These are phyloP conservation scores for Chroicocephalus ridibundus DNA, from an alignment of 2,113 vertebrate species.

Conservation along the genomic window DNA sequence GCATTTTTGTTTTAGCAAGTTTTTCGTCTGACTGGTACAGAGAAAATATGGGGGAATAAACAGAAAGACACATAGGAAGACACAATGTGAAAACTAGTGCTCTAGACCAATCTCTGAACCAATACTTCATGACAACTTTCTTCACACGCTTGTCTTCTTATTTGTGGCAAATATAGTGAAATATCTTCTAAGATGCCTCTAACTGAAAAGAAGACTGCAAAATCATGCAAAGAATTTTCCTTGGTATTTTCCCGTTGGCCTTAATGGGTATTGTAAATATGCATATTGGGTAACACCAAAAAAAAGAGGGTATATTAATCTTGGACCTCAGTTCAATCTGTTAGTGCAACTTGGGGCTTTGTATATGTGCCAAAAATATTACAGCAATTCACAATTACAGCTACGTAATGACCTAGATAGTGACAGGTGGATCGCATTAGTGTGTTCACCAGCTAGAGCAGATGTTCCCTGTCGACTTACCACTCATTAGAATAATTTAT, in stretches of 20 bases:
- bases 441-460: not conserved
- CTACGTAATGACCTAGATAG: not conserved
- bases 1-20: not conserved
- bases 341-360: not conserved
- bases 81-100: not conserved
- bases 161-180: not conserved
- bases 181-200: not conserved
- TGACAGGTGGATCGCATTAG: slow-evolving; percentile 35
- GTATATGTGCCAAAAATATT: not conserved
- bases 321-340: not conserved
- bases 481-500: slow-evolving; percentile 2
- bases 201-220: not conserved
- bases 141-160: not conserved
- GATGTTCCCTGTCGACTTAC: slow-evolving; percentile 8
- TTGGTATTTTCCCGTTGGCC: not conserved
- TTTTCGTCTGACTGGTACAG: not conserved
- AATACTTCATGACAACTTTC: not conserved
- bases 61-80: not conserved
- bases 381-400: not conserved
- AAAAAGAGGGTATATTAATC: not conserved
- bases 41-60: not conserved
- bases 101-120: not conserved
- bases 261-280: not conserved
- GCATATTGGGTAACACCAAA: not conserved
- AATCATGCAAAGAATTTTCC: not conserved